These are phyloP conservation scores for Drosophila bunnanda DNA, from an alignment of 2,888 invertebrate species.

Conservation along the genomic window DNA sequence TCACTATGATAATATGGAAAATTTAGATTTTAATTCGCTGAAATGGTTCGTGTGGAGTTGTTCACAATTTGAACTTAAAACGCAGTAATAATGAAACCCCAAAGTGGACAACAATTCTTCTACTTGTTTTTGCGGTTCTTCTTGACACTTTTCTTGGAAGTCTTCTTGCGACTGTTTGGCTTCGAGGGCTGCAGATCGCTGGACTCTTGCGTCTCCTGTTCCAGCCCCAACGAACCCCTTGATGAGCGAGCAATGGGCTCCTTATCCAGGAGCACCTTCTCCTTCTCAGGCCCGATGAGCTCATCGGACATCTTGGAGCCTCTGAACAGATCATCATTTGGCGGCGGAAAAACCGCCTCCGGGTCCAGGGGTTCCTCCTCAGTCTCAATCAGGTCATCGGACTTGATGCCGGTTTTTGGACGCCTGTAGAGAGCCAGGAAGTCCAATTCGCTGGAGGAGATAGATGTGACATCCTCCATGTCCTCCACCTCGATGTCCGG, in stretches of 20 bases:
- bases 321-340: constrained; percentile 5
- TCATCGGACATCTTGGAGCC: neutral
- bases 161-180: constrained; percentile 46
- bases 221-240: constrained; percentile 6
- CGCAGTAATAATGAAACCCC: neutral
- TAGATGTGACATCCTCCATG: constrained; percentile 24
- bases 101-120: neutral
- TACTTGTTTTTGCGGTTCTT: constrained; percentile 53
- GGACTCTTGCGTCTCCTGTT: constrained; percentile 14
- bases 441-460: constrained; percentile 54
- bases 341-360: neutral
- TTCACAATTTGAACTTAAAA: neutral
- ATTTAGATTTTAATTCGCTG: neutral
- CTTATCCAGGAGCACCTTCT: neutral
- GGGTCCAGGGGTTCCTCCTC: neutral
- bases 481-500: constrained; percentile 22
- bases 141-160: constrained; percentile 45
- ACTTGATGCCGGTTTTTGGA: constrained; percentile 12
- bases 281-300: neutral
- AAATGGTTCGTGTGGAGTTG: neutral
- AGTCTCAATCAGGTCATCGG: neutral
- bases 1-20: neutral
- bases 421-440: constrained; percentile 49
- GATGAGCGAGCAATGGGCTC: neutral
- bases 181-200: constrained; percentile 14